These are phyloP conservation scores for Varanus komodoensis DNA, from an alignment of 2,113 vertebrate genomes.

Conservation along the genomic window DNA sequence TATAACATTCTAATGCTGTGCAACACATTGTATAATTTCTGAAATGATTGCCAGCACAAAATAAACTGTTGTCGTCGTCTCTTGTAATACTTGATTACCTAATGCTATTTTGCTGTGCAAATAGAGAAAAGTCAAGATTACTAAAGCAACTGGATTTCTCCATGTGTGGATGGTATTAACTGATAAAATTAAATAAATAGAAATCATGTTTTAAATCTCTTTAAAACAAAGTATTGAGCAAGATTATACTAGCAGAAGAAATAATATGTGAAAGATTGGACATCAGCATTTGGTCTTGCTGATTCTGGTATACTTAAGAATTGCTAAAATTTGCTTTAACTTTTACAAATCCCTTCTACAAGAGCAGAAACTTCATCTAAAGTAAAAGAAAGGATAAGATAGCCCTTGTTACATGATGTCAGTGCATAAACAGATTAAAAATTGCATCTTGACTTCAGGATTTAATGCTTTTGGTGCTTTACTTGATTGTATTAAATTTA, in stretches of 20 bases:
- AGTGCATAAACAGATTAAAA: not conserved
- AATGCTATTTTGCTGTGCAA: slow-evolving; percentile 11
- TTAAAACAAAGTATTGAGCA: slow-evolving; percentile 44
- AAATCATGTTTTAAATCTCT: not conserved
- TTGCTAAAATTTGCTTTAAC: slow-evolving; percentile 65
- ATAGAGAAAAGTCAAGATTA: not conserved
- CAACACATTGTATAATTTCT: slow-evolving; percentile 13
- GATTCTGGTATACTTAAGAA: slow-evolving; percentile 66
- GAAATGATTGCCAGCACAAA: slow-evolving; percentile 38
- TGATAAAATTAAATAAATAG: slow-evolving; percentile 18
- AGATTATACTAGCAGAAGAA: slow-evolving; percentile 13
- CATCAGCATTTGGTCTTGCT: slow-evolving; percentile 52
- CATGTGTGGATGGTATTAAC: not conserved
- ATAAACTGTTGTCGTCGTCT: slow-evolving; percentile 33
- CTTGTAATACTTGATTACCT: slow-evolving; percentile 16
- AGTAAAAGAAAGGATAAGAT: not conserved
- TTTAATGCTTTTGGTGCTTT: not conserved
- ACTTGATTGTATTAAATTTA: not conserved
- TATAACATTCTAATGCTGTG: slow-evolving; percentile 21
- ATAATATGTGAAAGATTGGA: slow-evolving; percentile 1
- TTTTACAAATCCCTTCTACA: slow-evolving; percentile 53
- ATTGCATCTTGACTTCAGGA: not conserved
- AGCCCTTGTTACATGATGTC: not conserved
- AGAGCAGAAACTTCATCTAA: slow-evolving; percentile 27
- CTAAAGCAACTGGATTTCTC: not conserved